Base-by-base conservation (phyloP, 2,888 invertebrate species). In the Napeogenes inachia region DNA sequence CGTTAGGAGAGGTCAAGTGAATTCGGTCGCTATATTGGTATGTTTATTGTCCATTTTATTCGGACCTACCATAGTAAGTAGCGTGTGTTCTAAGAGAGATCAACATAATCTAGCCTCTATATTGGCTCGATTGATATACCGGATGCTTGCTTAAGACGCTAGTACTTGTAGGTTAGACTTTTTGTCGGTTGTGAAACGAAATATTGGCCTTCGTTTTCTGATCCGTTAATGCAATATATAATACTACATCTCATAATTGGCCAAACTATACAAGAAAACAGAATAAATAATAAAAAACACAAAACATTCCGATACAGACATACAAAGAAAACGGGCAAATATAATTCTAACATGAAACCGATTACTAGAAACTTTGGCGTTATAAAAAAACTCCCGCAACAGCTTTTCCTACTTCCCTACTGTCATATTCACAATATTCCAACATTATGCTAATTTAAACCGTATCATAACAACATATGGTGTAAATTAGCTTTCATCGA, bases 131-230 rank as follows among this genome's bases (percentile, higher is more conserved):
- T 89, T 89, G 89, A 81, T 63, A 71, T 73, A 77, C 87, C 87
- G 89, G 89, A 89, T 86, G 87, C 82, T 87, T 86, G 76, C 84
- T 78, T 85, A 88, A 89, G 88, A 88, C 75, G 73, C 76, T 75
- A 70, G 68, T 62, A 63, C 69, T 65, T 67, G 68, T 70, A 70
- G 67, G 65, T 72, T 70, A 70, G 68, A 64, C 70, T 69, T 70
- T 69, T 70, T 66, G 73, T 70, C 72, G 72, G 70, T 70, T 63
- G 69, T 65, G 71, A 61, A 71, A 71, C 70, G 62, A 66, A 66
- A 64, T 60, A 53, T 54, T 56, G 62, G 59, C 66, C 66, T 65
- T 59, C 59, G 54, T 32, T 50, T 56, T 50, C 50, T 50, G 50
- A 50, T 50, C 21, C 50, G 50, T 30, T 50, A 21, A 30, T 30